Evolutionary conservation across 2,888 invertebrate species (phyloP).

Genomic region (Marronus borbonicus): DNA sequence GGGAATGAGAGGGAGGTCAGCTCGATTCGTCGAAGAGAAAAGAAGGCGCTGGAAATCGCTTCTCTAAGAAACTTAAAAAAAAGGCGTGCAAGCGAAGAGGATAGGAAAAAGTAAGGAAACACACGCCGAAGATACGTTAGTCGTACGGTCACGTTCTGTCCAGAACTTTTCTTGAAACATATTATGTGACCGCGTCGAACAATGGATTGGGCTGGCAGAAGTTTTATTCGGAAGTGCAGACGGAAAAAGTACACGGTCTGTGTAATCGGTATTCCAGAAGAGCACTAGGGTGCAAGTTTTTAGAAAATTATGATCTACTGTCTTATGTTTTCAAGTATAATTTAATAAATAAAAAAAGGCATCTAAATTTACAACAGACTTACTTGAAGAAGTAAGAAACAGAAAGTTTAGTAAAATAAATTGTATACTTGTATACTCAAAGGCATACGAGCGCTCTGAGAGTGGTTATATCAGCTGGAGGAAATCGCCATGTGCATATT

Average conservation of each 20-base stretch:
- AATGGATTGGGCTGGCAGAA: slow-evolving; percentile 60
- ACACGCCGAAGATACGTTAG: slow-evolving; percentile 65
- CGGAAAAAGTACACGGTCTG: not conserved
- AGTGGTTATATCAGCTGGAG: too few relatives aligned
- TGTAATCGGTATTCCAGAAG: not conserved
- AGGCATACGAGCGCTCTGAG: too few relatives aligned
- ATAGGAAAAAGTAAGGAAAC: slow-evolving; percentile 35
- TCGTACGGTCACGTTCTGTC: slow-evolving; percentile 64
- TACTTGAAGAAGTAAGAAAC: too few relatives aligned
- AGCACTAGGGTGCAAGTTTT: not conserved
- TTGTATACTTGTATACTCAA: too few relatives aligned
- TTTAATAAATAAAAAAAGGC: too few relatives aligned
- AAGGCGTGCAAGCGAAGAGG: not conserved
- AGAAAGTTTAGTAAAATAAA: too few relatives aligned
- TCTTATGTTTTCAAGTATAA: too few relatives aligned
- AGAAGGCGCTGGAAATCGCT: slow-evolving; percentile 28
- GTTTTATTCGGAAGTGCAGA: slow-evolving; percentile 50
- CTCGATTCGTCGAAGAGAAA: not conserved
- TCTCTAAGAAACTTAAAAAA: not conserved
- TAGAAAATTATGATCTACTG: not conserved
- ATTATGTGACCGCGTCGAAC: slow-evolving; percentile 63
- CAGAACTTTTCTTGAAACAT: slow-evolving; percentile 64
- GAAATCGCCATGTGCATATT: too few relatives aligned
- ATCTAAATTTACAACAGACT: too few relatives aligned
- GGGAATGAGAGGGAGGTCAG: not conserved